Percentiles rank a stretch among this genome's conserved stretches.
phyloP scores from a whole-genome alignment of 1,140 invertebrate genomes.

The Plodia interpunctella region DNA sequence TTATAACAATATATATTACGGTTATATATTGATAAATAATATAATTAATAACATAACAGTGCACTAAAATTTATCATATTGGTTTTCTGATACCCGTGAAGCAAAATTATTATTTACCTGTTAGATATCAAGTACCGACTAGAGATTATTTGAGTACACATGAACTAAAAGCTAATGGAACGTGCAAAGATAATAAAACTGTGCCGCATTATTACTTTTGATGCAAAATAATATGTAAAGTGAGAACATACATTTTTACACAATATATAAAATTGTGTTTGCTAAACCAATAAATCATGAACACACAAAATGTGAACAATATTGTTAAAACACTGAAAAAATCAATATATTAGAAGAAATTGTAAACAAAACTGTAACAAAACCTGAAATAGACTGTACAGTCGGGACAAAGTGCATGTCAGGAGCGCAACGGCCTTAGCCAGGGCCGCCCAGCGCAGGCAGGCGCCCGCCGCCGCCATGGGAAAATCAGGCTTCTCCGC shows the following conservation, averaged over 20 bases:
- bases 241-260: too few relatives aligned
- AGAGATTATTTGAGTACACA: neutral
- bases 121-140: neutral
- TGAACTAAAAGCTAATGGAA: constrained; percentile 2
- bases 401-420: constrained; percentile 58
- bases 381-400: constrained; percentile 50
- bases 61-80: neutral
- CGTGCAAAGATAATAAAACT: neutral
- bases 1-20: too few relatives aligned
- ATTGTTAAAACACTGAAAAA: neutral
- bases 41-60: too few relatives aligned
- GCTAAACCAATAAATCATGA: too few relatives aligned
- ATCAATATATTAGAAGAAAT: neutral
- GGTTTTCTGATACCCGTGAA: neutral
- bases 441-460: constrained; percentile 66
- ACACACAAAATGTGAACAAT: too few relatives aligned
- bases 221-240: too few relatives aligned
- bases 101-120: neutral
- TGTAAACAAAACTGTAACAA: constrained; percentile 25
- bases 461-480: constrained; percentile 56
- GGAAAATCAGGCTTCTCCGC: constrained; percentile 73
- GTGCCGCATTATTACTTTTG: too few relatives aligned
- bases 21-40: too few relatives aligned
- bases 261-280: too few relatives aligned
- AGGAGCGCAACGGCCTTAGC: constrained; percentile 70